Evolutionary conservation across 2,888 invertebrate species (phyloP).

Genomic region (Pachymerium ferrugineum): DNA sequence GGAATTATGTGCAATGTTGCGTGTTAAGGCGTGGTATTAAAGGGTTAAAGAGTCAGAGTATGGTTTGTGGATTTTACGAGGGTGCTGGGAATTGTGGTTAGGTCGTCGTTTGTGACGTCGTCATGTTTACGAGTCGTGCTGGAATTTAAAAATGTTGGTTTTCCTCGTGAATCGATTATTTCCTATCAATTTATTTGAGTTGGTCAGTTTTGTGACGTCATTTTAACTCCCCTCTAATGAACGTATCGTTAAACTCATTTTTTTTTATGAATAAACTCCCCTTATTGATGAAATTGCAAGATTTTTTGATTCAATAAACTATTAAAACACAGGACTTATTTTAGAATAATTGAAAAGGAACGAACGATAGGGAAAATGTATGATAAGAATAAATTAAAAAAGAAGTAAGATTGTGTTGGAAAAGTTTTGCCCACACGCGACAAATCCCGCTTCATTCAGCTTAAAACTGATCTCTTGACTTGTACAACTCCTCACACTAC

Average conservation of each 20-base stretch:
- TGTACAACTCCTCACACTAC: no score
- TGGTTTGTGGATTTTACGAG: conserved; percentile 3
- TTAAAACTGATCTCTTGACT: no score
- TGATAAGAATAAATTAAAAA: not conserved
- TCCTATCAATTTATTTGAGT: not conserved
- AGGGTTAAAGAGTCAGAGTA: not conserved
- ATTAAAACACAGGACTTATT: not conserved
- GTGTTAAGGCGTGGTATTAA: not conserved
- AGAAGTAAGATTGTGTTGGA: not conserved
- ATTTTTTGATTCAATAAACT: no score
- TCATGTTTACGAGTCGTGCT: not conserved
- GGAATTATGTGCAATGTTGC: not conserved
- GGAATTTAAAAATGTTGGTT: not conserved
- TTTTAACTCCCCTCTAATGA: no score
- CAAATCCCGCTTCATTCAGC: no score
- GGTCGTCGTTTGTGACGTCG: not conserved
- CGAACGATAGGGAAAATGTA: no score
- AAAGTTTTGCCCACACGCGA: no score
- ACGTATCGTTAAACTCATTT: no score
- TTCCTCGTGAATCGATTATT: not conserved
- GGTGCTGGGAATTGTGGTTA: not conserved
- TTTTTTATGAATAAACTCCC: no score
- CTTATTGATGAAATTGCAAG: no score
- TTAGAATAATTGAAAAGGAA: no score
- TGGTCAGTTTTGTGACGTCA: no score